Base-by-base conservation (phyloP, 92 coral and sea anemone genomes). In the Paramuricea clavata region DNA sequence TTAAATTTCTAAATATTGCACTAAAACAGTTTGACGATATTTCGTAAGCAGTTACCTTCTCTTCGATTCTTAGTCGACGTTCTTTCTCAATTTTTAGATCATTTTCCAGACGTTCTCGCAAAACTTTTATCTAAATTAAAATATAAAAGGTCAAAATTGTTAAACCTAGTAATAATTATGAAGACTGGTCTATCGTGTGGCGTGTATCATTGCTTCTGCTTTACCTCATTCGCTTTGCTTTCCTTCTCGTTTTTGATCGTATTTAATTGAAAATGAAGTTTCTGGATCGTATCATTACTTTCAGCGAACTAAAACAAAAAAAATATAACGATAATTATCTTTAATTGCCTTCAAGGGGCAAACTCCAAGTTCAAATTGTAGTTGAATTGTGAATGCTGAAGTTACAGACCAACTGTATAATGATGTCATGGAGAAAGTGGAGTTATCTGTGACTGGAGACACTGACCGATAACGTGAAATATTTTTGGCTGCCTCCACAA, bases 161-260 rank as follows among this genome's bases (percentile, higher is more conserved):
- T 23, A 30, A 19, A 61, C 69, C 16, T 22, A 17, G 22, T 17
- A n/a, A n/a, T n/a, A n/a, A 56, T 56, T 2, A 23, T 17, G 12
- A 17, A 2, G 21, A 17, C 64, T 23, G 5, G 64, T 17, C 5
- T 1, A 16, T 61, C 69, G 8, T 4, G 1, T 19, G 16, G 12
- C 69, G 12, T 15, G 5, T 1, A 7, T 35, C 21, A 0, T 9
- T 35, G 3, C 10, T 16, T 31, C 3, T 44, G 11, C 64, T 41
- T 13, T 26, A 76, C 82, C 82, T 79, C 84, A 28, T 60, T 60
- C 35, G 32, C 36, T 32, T 59, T 10, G 47, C 25, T 26, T 9
- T 79, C 84, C 13, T 61, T 59, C 84, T 79, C 84, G 16, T 79
- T 79, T 54, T 61, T 79, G 32, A 79, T 79, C 19, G 32, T 79